Evolutionary conservation across 2,113 vertebrate genomes (phyloP).

Genomic region (Oenanthe oenanthe): DNA sequence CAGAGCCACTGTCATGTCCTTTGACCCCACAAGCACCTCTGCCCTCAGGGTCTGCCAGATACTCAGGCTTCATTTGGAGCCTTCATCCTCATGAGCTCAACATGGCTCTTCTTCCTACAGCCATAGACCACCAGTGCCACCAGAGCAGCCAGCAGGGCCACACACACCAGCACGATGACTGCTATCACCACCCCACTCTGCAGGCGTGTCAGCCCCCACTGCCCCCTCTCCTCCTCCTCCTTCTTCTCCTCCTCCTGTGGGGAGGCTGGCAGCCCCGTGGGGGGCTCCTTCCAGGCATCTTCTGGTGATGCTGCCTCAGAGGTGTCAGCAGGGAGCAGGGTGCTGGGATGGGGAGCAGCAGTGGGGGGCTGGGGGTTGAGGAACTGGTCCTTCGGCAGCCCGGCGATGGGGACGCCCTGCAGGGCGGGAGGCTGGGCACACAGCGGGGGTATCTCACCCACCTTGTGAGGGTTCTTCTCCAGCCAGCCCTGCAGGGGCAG

Average conservation of each 20-base stretch:
- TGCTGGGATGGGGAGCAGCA: not conserved
- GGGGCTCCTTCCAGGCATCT: not conserved
- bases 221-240: not conserved
- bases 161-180: conserved; percentile 69
- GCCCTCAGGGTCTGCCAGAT: not conserved
- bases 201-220: conserved; percentile 57
- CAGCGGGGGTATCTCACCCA: conserved; percentile 69
- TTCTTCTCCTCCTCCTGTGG: conserved; percentile 11
- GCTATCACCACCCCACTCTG: conserved; percentile 74
- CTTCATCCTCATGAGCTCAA: conserved; percentile 73
- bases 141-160: conserved; percentile 68
- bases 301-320: not conserved
- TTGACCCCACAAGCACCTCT: not conserved
- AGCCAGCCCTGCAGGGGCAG: conserved; percentile 85
- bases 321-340: not conserved
- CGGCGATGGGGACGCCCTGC: conserved; percentile 61
- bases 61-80: conserved; percentile 63
- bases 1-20: not conserved
- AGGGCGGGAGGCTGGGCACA: conserved; percentile 76
- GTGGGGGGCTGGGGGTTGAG: not conserved
- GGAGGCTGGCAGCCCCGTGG: not conserved
- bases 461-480: conserved; percentile 68
- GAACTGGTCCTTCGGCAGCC: conserved; percentile 48
- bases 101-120: conserved; percentile 69
- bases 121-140: conserved; percentile 67